These are phyloP conservation scores for Cheirogaleus medius DNA, from an alignment of 2,113 vertebrate genomes.

Conservation along the genomic window DNA sequence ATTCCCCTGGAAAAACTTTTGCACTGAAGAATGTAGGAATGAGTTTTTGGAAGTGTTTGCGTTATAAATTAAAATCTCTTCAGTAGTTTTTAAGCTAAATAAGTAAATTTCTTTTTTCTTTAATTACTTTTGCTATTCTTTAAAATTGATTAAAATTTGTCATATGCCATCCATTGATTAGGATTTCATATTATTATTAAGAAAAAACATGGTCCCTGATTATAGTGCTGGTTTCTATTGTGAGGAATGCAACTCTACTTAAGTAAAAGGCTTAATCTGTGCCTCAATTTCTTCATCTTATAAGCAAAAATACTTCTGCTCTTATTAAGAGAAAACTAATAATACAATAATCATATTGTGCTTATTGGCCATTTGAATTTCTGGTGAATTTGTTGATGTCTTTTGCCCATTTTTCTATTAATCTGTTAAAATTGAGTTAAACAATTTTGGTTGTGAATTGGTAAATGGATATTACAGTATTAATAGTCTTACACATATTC, in stretches of 20 bases:
- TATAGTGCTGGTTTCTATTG: constrained; percentile 7
- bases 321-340: constrained; percentile 1
- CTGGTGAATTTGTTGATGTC: neutral
- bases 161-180: neutral
- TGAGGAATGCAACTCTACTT: neutral
- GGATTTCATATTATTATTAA: neutral
- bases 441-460: neutral
- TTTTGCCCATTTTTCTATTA: constrained; percentile 16
- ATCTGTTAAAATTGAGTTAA: neutral
- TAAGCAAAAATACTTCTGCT: neutral
- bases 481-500: neutral
- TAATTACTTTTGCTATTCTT: neutral
- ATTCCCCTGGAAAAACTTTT: neutral
- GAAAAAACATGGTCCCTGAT: neutral
- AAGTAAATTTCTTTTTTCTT: neutral
- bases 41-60: neutral
- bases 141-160: constrained; percentile 31
- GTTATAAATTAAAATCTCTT: neutral
- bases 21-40: neutral
- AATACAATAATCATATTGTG: neutral
- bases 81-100: constrained; percentile 12
- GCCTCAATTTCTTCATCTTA: constrained; percentile 44
- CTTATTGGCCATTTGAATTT: constrained; percentile 28
- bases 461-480: neutral
- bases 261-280: constrained; percentile 1